Conservation (phyloP, 2,113 vertebrate species). For the Climacteris rufus region DNA sequence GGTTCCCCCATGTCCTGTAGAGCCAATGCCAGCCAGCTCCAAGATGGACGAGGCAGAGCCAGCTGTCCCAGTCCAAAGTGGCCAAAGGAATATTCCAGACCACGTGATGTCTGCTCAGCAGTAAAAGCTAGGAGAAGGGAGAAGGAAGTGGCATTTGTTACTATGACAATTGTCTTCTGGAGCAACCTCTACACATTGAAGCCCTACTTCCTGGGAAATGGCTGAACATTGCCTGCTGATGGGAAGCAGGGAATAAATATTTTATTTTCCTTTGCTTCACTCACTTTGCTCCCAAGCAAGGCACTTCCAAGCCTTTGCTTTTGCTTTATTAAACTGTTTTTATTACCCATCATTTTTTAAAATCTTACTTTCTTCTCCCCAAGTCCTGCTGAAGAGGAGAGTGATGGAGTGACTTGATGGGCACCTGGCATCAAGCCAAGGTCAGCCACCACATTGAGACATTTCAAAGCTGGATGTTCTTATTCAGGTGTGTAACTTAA, state of each 20-base stretch:
- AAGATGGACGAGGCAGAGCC: background rate
- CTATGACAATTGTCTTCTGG: background rate
- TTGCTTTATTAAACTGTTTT: background rate
- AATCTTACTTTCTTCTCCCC: background rate
- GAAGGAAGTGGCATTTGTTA: background rate
- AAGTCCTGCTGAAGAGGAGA: background rate
- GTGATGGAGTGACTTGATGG: background rate
- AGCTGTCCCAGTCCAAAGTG: background rate
- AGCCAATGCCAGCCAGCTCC: background rate
- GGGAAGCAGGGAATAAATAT: background rate
- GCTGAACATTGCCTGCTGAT: background rate
- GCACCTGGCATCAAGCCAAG: no score
- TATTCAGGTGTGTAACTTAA: background rate
- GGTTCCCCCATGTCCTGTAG: fast-evolving
- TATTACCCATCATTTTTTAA: background rate
- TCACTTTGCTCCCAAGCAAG: no score
- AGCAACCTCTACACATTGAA: background rate
- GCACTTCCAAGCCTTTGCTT: background rate
- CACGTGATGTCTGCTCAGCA: background rate
- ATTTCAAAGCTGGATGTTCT: background rate
- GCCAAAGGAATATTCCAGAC: background rate
- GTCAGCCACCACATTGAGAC: background rate
- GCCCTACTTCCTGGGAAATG: background rate
- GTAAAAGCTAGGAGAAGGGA: background rate
- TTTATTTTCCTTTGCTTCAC: background rate